Evolutionary conservation across 1,140 invertebrate genomes (phyloP).

Genomic region (Drosophila trapezifrons): DNA sequence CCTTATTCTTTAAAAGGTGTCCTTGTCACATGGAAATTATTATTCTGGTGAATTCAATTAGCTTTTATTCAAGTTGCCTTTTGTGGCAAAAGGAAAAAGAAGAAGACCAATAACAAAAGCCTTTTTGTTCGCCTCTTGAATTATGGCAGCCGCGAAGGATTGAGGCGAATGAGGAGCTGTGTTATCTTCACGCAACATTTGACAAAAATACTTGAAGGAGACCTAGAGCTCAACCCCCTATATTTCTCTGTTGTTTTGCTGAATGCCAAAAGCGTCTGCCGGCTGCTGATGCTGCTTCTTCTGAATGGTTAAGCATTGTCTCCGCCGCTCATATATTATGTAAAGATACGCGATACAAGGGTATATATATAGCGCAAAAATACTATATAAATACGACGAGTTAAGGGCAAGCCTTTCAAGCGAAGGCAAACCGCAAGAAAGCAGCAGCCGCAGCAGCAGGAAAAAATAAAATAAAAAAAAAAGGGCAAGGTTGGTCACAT

Average conservation of each 20-base stretch:
- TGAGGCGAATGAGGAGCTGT: slow-evolving; percentile 11
- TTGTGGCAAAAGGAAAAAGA: background rate
- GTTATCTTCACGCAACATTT: slow-evolving; percentile 75
- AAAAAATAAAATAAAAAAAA: no score
- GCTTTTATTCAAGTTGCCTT: slow-evolving; percentile 22
- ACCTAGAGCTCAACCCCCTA: slow-evolving; percentile 1
- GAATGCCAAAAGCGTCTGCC: slow-evolving; percentile 16
- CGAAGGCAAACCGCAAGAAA: slow-evolving; percentile 52
- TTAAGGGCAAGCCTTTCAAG: slow-evolving; percentile 64
- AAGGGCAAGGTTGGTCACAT: slow-evolving; percentile 65
- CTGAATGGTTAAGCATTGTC: slow-evolving; percentile 52
- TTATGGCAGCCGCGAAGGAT: slow-evolving; percentile 6
- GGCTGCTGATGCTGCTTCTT: background rate
- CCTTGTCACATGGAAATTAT: slow-evolving; percentile 15
- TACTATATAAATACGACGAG: slow-evolving; percentile 22
- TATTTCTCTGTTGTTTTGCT: slow-evolving; percentile 12
- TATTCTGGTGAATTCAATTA: slow-evolving; percentile 26
- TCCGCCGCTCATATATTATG: slow-evolving; percentile 20
- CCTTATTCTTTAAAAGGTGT: slow-evolving; percentile 1
- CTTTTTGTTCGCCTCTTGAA: slow-evolving; percentile 18
- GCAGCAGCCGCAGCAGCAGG: background rate
- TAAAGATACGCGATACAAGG: slow-evolving; percentile 14
- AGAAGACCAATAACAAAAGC: slow-evolving; percentile 22
- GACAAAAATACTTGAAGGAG: slow-evolving; percentile 38
- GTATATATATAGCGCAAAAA: slow-evolving; percentile 17